These are phyloP conservation scores for Colistium nudipinnis DNA, from an alignment of 2,113 vertebrate species.

Conservation along the genomic window DNA sequence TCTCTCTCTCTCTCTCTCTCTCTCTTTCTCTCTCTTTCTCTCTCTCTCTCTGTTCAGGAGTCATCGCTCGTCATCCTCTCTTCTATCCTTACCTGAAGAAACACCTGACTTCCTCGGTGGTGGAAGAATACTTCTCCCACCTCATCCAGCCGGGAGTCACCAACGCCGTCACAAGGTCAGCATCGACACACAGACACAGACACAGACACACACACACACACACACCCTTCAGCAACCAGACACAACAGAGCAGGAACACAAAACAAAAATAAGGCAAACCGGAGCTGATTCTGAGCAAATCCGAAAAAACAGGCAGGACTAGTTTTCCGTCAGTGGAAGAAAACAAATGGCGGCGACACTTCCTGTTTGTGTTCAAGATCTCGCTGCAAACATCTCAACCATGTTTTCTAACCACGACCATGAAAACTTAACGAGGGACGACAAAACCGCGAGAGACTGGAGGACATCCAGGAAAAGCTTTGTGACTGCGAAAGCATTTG, in stretches of 20 bases:
- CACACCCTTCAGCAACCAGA: neutral
- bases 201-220: neutral
- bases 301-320: too few species aligned
- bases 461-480: too few species aligned
- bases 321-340: too few species aligned
- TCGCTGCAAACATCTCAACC: too few species aligned
- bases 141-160: slow-evolving; percentile 77
- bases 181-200: neutral
- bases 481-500: too few species aligned
- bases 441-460: too few species aligned
- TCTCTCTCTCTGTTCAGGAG: slow-evolving; percentile 69
- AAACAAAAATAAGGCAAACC: neutral
- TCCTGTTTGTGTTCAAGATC: too few species aligned
- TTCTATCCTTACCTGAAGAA: slow-evolving; percentile 89
- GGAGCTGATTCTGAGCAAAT: too few species aligned
- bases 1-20: neutral
- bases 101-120: slow-evolving; percentile 82
- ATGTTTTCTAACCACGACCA: too few species aligned
- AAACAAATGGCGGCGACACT: too few species aligned
- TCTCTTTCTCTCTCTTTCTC: slow-evolving; percentile 5
- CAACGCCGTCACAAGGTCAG: slow-evolving; percentile 82
- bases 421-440: too few species aligned
- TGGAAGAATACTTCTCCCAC: slow-evolving; percentile 86
- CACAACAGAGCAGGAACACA: neutral
- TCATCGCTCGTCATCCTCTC: slow-evolving; percentile 85